phyloP scores from a whole-genome alignment of 2,888 invertebrate species.

The Tromatobia lineatoria region DNA sequence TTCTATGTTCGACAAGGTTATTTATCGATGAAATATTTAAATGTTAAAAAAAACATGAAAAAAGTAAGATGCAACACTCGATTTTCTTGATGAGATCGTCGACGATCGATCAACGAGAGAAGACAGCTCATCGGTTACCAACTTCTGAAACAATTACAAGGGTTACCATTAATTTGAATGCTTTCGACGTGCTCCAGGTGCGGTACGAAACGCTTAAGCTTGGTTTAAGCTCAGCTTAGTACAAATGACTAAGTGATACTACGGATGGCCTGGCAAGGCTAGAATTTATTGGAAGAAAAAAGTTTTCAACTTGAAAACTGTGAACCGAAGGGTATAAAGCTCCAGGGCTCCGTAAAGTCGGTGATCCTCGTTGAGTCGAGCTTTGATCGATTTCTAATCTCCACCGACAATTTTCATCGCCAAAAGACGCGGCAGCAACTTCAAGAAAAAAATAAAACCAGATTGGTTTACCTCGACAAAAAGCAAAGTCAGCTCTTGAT shows the following conservation, averaged over 20 bases:
- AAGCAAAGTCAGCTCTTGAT: background rate
- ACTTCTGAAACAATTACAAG: background rate
- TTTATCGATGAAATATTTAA: slow-evolving; percentile 13
- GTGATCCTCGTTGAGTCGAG: slow-evolving; percentile 20
- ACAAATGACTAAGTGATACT: slow-evolving; percentile 40
- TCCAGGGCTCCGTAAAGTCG: slow-evolving; percentile 35
- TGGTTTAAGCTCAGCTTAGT: background rate
- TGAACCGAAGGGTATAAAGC: slow-evolving; percentile 2
- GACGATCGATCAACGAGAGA: slow-evolving; percentile 2
- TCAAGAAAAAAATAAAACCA: background rate
- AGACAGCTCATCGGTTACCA: slow-evolving; percentile 4
- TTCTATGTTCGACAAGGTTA: slow-evolving; percentile 15
- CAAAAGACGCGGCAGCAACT: background rate
- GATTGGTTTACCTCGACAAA: slow-evolving; percentile 1
- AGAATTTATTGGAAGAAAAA: background rate
- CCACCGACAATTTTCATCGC: slow-evolving; percentile 22
- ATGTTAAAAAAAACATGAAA: background rate
- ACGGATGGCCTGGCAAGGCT: slow-evolving; percentile 12
- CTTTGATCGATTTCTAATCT: slow-evolving; percentile 9
- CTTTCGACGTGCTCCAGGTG: background rate
- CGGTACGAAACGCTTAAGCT: slow-evolving; percentile 6
- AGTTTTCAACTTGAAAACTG: background rate
- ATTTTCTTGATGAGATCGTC: slow-evolving; percentile 15
- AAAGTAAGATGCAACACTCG: slow-evolving; percentile 22
- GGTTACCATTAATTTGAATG: background rate